Percentiles rank a stretch among this genome's conserved stretches.
These are phyloP conservation scores for Auanema freiburgensis DNA, from an alignment of 2,888 invertebrate species.

Conservation along the genomic window DNA sequence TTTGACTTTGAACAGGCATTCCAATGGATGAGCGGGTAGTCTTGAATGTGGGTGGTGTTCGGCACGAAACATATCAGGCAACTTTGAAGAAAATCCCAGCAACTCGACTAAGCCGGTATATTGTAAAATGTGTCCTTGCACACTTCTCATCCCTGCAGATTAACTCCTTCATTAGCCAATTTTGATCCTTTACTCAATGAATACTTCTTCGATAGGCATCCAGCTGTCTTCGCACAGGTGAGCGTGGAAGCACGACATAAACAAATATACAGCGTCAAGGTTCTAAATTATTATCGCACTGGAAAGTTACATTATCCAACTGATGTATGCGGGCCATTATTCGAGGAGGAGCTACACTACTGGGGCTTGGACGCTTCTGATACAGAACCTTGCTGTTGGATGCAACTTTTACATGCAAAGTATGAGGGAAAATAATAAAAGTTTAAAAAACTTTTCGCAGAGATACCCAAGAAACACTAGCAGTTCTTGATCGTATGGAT, in stretches of 20 bases:
- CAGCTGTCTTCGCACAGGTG: slow-evolving; percentile 78
- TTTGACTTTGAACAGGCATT: slow-evolving; percentile 30
- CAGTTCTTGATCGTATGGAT: slow-evolving; percentile 93
- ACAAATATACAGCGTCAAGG: slow-evolving; percentile 71
- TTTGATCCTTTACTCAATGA: slow-evolving; percentile 99
- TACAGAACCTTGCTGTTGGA: slow-evolving; percentile 99
- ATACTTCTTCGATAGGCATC: slow-evolving; percentile 89
- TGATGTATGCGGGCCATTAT: slow-evolving; percentile 96
- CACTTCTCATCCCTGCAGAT: slow-evolving; percentile 59
- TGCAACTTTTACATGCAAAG: slow-evolving; percentile 69
- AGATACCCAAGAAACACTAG: slow-evolving; percentile 97
- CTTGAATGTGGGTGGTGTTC: slow-evolving; percentile 92
- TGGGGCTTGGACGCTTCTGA: slow-evolving; percentile 99
- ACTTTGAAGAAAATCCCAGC: slow-evolving; percentile 85
- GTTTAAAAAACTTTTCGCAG: no score
- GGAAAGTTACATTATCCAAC: slow-evolving; percentile 89
- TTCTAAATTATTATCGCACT: slow-evolving; percentile 85
- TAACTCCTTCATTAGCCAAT: slow-evolving; percentile 92
- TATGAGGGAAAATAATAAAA: slow-evolving; percentile 7
- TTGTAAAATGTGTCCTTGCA: neutral
- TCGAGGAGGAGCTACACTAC: slow-evolving; percentile 92
- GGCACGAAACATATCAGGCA: slow-evolving; percentile 76
- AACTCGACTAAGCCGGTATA: slow-evolving; percentile 73
- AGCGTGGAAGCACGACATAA: neutral
- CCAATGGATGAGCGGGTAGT: slow-evolving; percentile 77